phyloP scores from a whole-genome alignment of 2,888 invertebrate genomes.

The Euzetes globulus region DNA sequence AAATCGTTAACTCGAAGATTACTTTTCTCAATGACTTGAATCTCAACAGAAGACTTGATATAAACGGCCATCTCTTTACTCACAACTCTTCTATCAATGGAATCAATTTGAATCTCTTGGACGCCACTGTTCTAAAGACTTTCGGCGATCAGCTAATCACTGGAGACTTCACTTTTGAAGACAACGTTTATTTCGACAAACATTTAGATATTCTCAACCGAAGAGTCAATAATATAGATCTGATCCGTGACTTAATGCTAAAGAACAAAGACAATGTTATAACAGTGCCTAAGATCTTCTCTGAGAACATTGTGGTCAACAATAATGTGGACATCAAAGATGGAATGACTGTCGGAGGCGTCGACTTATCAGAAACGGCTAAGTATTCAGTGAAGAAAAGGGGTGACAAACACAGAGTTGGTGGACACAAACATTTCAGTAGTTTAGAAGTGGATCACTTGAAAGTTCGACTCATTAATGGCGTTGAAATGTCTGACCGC shows the following conservation, averaged over 20 bases:
- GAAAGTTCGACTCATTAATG: constrained; percentile 35
- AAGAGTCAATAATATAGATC: background rate
- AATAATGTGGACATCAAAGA: constrained; percentile 35
- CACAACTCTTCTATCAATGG: constrained; percentile 28
- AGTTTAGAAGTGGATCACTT: constrained; percentile 31
- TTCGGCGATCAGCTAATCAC: constrained; percentile 30
- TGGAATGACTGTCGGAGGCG: constrained; percentile 33
- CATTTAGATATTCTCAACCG: constrained; percentile 19
- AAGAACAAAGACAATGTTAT: background rate
- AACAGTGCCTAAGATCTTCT: background rate
- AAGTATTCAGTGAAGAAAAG: constrained; percentile 31
- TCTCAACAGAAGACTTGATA: background rate
- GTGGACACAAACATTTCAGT: constrained; percentile 35
- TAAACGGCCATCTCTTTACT: constrained; percentile 34
- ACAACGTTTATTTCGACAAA: constrained; percentile 34
- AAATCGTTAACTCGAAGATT: too few species aligned
- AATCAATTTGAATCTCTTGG: constrained; percentile 30
- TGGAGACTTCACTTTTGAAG: constrained; percentile 35
- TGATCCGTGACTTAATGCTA: background rate
- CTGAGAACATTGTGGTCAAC: constrained; percentile 35
- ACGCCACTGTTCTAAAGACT: constrained; percentile 30
- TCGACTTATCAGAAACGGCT: constrained; percentile 37
- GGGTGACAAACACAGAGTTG: constrained; percentile 3
- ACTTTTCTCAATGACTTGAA: too few species aligned
- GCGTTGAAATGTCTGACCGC: constrained; percentile 18